Percentiles rank a stretch among this genome's conserved stretches.
phyloP scores from a whole-genome alignment of 2,888 invertebrate species.

The Chymomyza caudatula region DNA sequence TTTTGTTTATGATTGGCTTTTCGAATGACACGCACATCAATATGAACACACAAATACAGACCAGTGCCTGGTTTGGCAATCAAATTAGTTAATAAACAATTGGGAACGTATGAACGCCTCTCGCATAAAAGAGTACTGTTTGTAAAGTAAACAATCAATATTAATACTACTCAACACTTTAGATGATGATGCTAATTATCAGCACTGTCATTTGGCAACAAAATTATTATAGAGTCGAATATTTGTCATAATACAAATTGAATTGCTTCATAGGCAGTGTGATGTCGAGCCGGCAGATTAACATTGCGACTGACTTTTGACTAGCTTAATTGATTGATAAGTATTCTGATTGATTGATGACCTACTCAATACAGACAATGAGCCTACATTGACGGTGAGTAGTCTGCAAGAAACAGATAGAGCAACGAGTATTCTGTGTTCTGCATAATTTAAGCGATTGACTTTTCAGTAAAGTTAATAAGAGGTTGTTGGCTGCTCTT shows the following conservation, averaged over 20 bases:
- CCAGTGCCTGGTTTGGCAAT: not conserved
- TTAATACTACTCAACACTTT: not conserved
- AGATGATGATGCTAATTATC: not conserved
- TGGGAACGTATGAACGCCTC: not conserved
- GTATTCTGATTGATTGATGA: slow-evolving; percentile 10
- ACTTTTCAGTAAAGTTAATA: slow-evolving; percentile 28
- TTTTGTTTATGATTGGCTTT: slow-evolving; percentile 29
- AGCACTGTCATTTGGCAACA: slow-evolving; percentile 24
- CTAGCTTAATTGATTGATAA: not conserved
- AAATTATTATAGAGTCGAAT: slow-evolving; percentile 37
- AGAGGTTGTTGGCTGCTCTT: slow-evolving; percentile 8
- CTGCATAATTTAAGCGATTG: not conserved
- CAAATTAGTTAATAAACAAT: slow-evolving; percentile 30
- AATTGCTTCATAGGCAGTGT: slow-evolving; percentile 43
- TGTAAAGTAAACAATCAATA: not conserved
- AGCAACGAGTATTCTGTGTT: too few species aligned
- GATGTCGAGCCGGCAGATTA: not conserved
- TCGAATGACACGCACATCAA: not conserved
- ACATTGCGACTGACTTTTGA: slow-evolving; percentile 9
- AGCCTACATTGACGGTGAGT: too few species aligned
- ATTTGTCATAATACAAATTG: slow-evolving; percentile 34
- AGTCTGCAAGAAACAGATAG: too few species aligned
- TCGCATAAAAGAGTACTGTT: not conserved
- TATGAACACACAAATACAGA: too few species aligned
- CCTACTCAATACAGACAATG: not conserved